Evolutionary conservation across 2,113 vertebrate species (phyloP).

Genomic region (Bolborhynchus lineola): DNA sequence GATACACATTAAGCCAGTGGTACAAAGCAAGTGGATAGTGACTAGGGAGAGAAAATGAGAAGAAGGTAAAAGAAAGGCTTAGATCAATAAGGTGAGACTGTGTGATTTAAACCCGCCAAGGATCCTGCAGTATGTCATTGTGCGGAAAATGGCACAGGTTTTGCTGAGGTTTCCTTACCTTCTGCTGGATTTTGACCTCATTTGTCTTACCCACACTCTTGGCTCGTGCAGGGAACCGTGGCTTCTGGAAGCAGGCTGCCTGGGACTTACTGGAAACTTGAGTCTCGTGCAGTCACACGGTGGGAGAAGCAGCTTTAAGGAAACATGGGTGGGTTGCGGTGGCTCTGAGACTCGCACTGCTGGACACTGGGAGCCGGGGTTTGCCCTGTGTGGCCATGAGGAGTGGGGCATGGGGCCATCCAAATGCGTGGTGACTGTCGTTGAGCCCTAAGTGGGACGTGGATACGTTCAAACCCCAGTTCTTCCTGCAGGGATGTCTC

Average conservation of each 20-base stretch:
- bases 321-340: not conserved
- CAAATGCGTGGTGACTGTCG: not conserved
- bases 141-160: not conserved
- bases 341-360: not conserved
- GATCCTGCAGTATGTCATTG: not conserved
- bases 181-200: not conserved
- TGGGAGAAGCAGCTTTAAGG: not conserved
- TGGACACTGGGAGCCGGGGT: not conserved
- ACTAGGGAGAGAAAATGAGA: not conserved
- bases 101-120: not conserved
- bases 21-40: not conserved
- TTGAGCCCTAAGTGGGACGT: accelerated
- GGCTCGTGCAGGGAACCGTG: not conserved
- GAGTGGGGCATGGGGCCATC: not conserved
- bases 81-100: not conserved
- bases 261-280: not conserved
- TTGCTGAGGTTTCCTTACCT: not conserved
- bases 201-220: not conserved
- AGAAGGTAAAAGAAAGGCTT: not conserved
- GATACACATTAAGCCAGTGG: not conserved
- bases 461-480: not conserved
- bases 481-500: not conserved
- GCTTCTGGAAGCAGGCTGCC: not conserved
- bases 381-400: not conserved
- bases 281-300: not conserved